Evolutionary conservation across 1,140 invertebrate genomes (phyloP).

Genomic region (Triops longicaudatus): DNA sequence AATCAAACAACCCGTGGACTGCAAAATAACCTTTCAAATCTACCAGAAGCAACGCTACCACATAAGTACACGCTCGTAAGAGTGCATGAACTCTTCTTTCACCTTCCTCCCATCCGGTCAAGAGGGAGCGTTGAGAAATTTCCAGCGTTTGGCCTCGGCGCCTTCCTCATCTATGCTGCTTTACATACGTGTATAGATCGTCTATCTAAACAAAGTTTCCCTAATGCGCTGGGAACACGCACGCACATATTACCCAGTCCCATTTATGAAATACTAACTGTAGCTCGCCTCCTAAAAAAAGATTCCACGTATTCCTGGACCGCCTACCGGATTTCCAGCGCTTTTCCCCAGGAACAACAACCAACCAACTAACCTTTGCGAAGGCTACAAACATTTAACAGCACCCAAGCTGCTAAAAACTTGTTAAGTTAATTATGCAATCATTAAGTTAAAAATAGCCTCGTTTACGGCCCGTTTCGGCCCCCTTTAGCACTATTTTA

Average conservation of each 20-base stretch:
- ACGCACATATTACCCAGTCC: neutral
- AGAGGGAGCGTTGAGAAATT: neutral
- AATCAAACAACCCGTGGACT: too few relatives aligned
- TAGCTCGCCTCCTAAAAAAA: conserved; percentile 3
- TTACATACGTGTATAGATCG: neutral
- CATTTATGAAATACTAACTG: neutral
- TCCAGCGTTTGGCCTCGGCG: neutral
- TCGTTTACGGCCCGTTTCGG: too few relatives aligned
- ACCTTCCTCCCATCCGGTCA: neutral
- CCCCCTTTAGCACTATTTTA: neutral
- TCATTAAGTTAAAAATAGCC: neutral
- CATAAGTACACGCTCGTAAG: too few relatives aligned
- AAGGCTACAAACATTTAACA: neutral
- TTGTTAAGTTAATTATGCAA: neutral
- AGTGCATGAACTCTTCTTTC: too few relatives aligned
- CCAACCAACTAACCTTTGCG: neutral
- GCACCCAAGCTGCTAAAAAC: neutral
- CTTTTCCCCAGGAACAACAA: neutral
- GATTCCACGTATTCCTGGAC: neutral
- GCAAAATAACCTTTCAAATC: neutral
- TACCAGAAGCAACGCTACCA: too few relatives aligned
- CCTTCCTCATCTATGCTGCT: neutral
- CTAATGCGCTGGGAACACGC: conserved; percentile 5
- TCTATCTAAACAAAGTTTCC: neutral
- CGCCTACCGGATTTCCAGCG: neutral